Evolutionary conservation across 37 sponge, comb jelly and placozoan genomes (phyloP).

Genomic region (Ianthella basta): DNA sequence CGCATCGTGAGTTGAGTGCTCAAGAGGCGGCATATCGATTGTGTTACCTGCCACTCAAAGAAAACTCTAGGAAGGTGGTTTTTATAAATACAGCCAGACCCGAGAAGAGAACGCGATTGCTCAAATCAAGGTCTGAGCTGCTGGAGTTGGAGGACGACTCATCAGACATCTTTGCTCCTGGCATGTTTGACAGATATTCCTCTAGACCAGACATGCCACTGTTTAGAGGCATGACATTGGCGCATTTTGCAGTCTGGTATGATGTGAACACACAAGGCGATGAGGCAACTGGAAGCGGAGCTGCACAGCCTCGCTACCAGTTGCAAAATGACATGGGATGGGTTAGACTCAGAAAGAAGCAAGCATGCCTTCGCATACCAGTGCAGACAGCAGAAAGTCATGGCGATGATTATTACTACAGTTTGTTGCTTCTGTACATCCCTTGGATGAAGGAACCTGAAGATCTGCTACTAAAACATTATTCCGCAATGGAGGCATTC

Average conservation of each 20-base stretch:
- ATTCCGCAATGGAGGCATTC: not conserved
- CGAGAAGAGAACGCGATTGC: not conserved
- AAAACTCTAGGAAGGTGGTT: not conserved
- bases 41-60: not conserved
- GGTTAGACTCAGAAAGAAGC: not conserved
- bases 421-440: not conserved
- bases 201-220: not conserved
- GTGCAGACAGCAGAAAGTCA: not conserved
- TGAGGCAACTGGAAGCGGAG: not conserved
- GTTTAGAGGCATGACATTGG: not conserved
- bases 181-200: constrained; percentile 23
- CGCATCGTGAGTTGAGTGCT: not conserved
- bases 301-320: not conserved
- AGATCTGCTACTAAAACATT: not conserved
- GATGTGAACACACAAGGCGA: too few relatives aligned
- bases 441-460: constrained; percentile 18
- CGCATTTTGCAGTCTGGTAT: not conserved
- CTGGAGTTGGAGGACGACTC: not conserved
- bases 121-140: not conserved
- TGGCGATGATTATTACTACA: constrained; percentile 11
- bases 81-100: not conserved
- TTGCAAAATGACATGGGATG: constrained; percentile 12
- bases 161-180: not conserved
- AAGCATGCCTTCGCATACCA: not conserved
- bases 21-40: not conserved